Conservation (phyloP, 2,888 invertebrate genomes). For the Norana najaformis region DNA sequence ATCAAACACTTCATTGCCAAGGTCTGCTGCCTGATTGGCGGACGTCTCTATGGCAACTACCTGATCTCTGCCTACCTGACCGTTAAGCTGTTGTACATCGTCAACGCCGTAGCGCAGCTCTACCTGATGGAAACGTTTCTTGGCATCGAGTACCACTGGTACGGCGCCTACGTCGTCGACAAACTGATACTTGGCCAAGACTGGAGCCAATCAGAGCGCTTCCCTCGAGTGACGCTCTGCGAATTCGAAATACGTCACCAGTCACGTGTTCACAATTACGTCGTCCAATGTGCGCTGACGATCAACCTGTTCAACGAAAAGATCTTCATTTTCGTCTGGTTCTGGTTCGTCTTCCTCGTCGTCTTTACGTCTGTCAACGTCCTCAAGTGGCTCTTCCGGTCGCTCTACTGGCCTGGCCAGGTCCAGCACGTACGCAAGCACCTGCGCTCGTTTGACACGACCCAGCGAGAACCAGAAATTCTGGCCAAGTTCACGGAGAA, state of each 20-base stretch:
- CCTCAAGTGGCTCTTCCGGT: slow-evolving; percentile 48
- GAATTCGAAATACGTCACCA: slow-evolving; percentile 59
- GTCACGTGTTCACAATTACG: slow-evolving; percentile 47
- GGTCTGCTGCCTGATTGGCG: slow-evolving; percentile 61
- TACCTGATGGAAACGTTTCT: slow-evolving; percentile 65
- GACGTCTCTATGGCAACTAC: slow-evolving; percentile 64
- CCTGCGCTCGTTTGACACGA: slow-evolving; percentile 46
- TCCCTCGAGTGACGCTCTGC: slow-evolving; percentile 62
- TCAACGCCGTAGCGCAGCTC: slow-evolving; percentile 65
- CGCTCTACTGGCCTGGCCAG: slow-evolving; percentile 49
- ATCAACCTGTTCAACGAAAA: slow-evolving; percentile 53
- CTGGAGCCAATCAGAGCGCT: slow-evolving; percentile 58
- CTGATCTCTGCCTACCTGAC: slow-evolving; percentile 64
- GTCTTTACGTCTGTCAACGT: slow-evolving; percentile 45
- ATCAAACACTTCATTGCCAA: slow-evolving; percentile 59
- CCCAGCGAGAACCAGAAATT: slow-evolving; percentile 45
- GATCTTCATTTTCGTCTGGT: slow-evolving; percentile 52
- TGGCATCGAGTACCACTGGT: slow-evolving; percentile 61
- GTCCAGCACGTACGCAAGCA: slow-evolving; percentile 46
- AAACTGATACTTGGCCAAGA: slow-evolving; percentile 61
- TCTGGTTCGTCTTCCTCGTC: slow-evolving; percentile 49
- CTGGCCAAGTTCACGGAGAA: slow-evolving; percentile 49
- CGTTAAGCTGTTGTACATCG: slow-evolving; percentile 63
- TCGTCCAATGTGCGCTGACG: slow-evolving; percentile 50
- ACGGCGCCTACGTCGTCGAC: slow-evolving; percentile 64